Percentiles rank a stretch among this genome's conserved stretches.
Evolutionary conservation across 2,888 invertebrate species (phyloP).

Genomic region (Polydrusus cervinus): DNA sequence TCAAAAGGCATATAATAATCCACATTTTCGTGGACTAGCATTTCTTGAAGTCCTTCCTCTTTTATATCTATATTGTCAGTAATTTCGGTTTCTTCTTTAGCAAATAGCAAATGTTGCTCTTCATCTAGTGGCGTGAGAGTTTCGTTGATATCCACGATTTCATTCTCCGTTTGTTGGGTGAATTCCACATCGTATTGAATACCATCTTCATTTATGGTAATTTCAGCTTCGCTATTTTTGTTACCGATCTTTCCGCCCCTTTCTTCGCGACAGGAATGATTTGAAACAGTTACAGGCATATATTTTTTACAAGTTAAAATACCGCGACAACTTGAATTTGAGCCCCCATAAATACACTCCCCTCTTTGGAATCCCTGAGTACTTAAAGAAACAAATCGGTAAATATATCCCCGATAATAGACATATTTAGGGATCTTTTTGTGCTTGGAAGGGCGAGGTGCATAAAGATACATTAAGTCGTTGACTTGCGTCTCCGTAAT

Average conservation of each 20-base stretch:
- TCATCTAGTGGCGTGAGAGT: not conserved
- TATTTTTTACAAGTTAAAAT: not conserved
- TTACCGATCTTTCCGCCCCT: not conserved
- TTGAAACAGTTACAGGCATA: slow-evolving; percentile 13
- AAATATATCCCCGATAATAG: slow-evolving; percentile 9
- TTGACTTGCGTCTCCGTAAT: not conserved
- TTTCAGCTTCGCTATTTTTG: not conserved
- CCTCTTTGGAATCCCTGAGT: not conserved
- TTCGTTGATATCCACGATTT: no score
- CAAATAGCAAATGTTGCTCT: not conserved
- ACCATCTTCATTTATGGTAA: not conserved
- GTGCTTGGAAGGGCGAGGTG: not conserved
- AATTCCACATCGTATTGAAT: not conserved
- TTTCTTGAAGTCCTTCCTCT: not conserved
- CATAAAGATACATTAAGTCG: not conserved
- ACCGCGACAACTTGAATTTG: not conserved
- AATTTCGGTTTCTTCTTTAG: not conserved
- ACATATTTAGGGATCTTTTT: not conserved
- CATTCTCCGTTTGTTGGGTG: no score
- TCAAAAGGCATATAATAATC: not conserved
- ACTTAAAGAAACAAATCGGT: not conserved
- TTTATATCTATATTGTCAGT: not conserved
- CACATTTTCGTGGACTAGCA: not conserved
- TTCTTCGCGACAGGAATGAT: slow-evolving; percentile 6
- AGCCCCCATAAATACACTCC: not conserved